phyloP scores from a whole-genome alignment of 2,888 invertebrate genomes.

The Coelogynopora nodosa region DNA sequence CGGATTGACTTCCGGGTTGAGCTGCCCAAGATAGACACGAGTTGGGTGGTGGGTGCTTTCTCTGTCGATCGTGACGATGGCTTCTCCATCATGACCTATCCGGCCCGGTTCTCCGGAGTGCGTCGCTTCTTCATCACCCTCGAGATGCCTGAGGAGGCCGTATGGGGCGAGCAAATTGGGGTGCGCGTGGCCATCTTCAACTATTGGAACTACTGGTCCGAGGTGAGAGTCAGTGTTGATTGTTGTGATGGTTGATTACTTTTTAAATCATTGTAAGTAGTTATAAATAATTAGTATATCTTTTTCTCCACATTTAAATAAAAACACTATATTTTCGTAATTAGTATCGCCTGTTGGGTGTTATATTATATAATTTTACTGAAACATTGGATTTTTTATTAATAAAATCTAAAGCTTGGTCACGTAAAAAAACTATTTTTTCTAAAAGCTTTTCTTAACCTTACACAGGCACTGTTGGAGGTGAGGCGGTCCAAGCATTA shows the following conservation, averaged over 20 bases:
- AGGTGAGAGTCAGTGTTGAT: no score
- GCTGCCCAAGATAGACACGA: conserved; percentile 58
- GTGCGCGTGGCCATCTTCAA: conserved; percentile 87
- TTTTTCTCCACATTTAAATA: no score
- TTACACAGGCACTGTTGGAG: conserved; percentile 34
- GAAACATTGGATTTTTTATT: background rate
- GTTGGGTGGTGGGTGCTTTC: conserved; percentile 86
- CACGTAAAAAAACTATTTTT: no score
- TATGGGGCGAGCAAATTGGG: conserved; percentile 88
- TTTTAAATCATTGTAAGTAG: no score
- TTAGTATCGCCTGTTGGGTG: no score
- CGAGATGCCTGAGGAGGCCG: conserved; percentile 78
- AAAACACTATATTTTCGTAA: no score
- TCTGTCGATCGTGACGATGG: conserved; percentile 81
- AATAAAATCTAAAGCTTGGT: no score
- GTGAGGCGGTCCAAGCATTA: conserved; percentile 39
- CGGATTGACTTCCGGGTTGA: conserved; percentile 57
- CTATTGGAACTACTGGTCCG: conserved; percentile 71
- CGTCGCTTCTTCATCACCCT: conserved; percentile 90
- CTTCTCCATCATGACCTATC: conserved; percentile 77
- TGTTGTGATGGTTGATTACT: no score
- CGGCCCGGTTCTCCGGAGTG: conserved; percentile 67
- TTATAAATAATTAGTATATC: no score
- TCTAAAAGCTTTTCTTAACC: no score
- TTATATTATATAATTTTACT: no score